These are phyloP conservation scores for Adelosebastes latens DNA, from an alignment of 2,797 vertebrate genomes.

Conservation along the genomic window DNA sequence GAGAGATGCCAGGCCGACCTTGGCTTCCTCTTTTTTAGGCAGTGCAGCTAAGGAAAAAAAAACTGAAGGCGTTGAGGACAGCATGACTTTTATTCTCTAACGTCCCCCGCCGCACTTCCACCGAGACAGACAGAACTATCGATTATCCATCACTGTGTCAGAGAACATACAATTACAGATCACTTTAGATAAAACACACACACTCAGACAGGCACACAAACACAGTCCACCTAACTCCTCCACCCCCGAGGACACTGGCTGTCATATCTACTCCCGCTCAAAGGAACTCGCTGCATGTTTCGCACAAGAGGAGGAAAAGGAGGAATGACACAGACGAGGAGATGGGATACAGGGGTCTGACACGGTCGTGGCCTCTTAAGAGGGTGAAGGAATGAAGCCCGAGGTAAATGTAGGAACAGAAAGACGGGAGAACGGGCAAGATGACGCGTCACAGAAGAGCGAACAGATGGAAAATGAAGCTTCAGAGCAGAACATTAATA, in stretches of 20 bases:
- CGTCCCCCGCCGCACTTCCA: slow-evolving; percentile 3
- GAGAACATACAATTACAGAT: slow-evolving; percentile 66
- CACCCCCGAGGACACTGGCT: slow-evolving; percentile 36
- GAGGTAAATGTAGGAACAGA: slow-evolving; percentile 5
- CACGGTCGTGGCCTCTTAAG: slow-evolving; percentile 25
- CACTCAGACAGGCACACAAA: slow-evolving; percentile 9
- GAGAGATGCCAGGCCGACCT: slow-evolving; percentile 37
- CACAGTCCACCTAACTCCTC: slow-evolving; percentile 27
- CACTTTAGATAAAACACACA: slow-evolving; percentile 51
- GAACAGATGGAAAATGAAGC: slow-evolving; percentile 6
- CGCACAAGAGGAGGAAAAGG: slow-evolving; percentile 15
- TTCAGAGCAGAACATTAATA: slow-evolving; percentile 29
- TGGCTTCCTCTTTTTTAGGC: slow-evolving; percentile 23
- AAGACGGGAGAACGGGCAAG: neutral
- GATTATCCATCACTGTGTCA: slow-evolving; percentile 64
- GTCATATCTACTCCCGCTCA: slow-evolving; percentile 57
- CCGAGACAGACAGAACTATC: slow-evolving; percentile 63
- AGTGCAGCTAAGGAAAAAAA: neutral
- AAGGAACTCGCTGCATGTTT: slow-evolving; percentile 30
- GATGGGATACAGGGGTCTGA: slow-evolving; percentile 28
- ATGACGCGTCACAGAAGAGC: slow-evolving; percentile 8
- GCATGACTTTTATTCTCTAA: slow-evolving; percentile 37
- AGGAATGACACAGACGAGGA: slow-evolving; percentile 19
- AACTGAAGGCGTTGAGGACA: slow-evolving; percentile 13
- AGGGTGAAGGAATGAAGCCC: slow-evolving; percentile 18